Evolutionary conservation across 2,113 vertebrate genomes (phyloP), one percentile per base, ranked within the genome.

Genomic region (Epinephelus fuscoguttatus): DNA sequence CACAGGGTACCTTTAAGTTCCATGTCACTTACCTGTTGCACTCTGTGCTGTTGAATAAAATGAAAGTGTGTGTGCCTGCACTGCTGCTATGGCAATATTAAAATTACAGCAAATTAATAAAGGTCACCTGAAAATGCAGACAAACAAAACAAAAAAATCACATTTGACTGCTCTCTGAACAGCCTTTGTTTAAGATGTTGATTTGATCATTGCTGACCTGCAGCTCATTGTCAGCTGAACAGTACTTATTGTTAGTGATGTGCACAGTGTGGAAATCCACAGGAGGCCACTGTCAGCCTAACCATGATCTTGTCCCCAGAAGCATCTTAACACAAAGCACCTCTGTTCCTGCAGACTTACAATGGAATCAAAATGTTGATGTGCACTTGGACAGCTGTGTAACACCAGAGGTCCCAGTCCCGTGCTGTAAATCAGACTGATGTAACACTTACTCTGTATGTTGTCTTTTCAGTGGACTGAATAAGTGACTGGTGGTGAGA

Each of bases 381-480:
- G 50, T 69, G 71, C 50, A 45, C 88, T 78, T 70, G 81, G 78
- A 84, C 95, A 95, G 94, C 93, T 96, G 92, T 96, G 91, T 88
- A 90, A 95, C 92, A 49, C 77, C 80, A 9, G 75, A 59, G 50
- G 40, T 23, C 49, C 76, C 37, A 47, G 84, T 88, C 61, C 75
- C 81, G 85, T 90, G 80, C 85, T 86, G 80, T 92, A 86, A 81
- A 78, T 70, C 53, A 72, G 77, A 94, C 95, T 94, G 56, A 78
- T 59, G 90, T 93, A 89, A 93, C 94, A 94, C 93, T 96, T 95
- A 95, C 12, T 86, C 23, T 96, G 96, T 95, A 92, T 96, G 94
- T 96, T 94, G 95, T 96, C 95, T 71, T 83, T 71, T 81, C 74
- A 96, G 96, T 96, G 96, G 96, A 96, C 93, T 96, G 95, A 97